Conservation (phyloP, 2,888 invertebrate species). For the Eilema depressum region DNA sequence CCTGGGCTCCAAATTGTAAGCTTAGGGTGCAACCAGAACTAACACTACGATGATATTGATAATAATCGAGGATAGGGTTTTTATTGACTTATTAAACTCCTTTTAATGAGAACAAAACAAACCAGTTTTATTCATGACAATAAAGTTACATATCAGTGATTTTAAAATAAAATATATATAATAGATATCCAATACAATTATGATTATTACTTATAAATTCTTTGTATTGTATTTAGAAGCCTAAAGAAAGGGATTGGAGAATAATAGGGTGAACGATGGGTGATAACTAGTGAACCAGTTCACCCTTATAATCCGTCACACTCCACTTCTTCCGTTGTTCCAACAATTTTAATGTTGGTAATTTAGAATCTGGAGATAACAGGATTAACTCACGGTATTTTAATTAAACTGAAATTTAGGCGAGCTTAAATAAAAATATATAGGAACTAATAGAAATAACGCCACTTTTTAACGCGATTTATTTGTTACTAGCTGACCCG, state of each 20-base stretch:
- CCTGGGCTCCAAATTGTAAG: no score
- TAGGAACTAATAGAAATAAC: no score
- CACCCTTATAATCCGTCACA: slow-evolving; percentile 75
- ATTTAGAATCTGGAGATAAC: slow-evolving; percentile 77
- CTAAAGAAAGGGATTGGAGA: slow-evolving; percentile 46
- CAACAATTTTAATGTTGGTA: slow-evolving; percentile 78
- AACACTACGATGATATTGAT: no score
- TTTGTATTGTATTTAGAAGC: slow-evolving; percentile 36
- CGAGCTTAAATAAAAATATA: slow-evolving; percentile 47
- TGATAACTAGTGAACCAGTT: slow-evolving; percentile 63
- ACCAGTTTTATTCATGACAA: slow-evolving; percentile 15
- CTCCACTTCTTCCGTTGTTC: slow-evolving; percentile 68
- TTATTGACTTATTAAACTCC: no score
- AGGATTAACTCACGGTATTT: slow-evolving; percentile 76
- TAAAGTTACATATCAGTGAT: slow-evolving; percentile 26
- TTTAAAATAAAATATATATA: slow-evolving; percentile 25
- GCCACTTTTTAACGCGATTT: no score
- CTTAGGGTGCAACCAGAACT: no score
- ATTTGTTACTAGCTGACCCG: no score
- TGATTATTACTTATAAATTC: slow-evolving; percentile 34
- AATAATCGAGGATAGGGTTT: no score
- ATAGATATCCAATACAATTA: slow-evolving; percentile 43
- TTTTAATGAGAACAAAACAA: background rate
- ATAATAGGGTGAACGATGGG: slow-evolving; percentile 43
- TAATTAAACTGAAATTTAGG: slow-evolving; percentile 57